phyloP scores from a whole-genome alignment of 2,888 invertebrate species.

The Lymantria monacha region DNA sequence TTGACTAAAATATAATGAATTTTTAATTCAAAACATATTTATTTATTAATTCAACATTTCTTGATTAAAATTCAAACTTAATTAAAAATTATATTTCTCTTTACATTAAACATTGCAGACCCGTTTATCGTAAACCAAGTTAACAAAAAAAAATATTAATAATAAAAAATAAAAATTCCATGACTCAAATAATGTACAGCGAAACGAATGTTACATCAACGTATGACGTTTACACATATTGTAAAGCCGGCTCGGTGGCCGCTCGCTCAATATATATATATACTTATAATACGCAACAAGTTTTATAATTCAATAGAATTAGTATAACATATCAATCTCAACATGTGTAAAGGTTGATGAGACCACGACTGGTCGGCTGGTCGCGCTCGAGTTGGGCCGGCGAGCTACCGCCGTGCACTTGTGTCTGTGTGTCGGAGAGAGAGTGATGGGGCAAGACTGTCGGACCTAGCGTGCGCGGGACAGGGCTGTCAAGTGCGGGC shows the following conservation, averaged over 20 bases:
- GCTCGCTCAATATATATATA: slow-evolving; percentile 46
- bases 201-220: slow-evolving; percentile 56
- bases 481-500: neutral
- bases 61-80: slow-evolving; percentile 67
- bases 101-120: slow-evolving; percentile 74
- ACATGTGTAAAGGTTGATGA: slow-evolving; percentile 80
- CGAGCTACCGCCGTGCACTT: neutral
- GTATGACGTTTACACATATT: slow-evolving; percentile 41
- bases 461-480: neutral
- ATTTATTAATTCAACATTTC: slow-evolving; percentile 54
- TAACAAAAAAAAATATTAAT: slow-evolving; percentile 63
- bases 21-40: slow-evolving; percentile 68
- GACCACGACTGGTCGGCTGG: slow-evolving; percentile 66
- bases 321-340: slow-evolving; percentile 81
- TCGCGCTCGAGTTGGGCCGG: slow-evolving; percentile 33
- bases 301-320: slow-evolving; percentile 81
- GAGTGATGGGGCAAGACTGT: neutral
- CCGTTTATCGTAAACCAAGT: slow-evolving; percentile 77
- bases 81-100: slow-evolving; percentile 66
- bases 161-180: slow-evolving; percentile 71
- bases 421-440: neutral
- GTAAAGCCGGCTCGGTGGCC: slow-evolving; percentile 18
- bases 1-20: slow-evolving; percentile 79
- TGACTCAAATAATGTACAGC: slow-evolving; percentile 63
- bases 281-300: slow-evolving; percentile 80